phyloP scores from a whole-genome alignment of 1,140 invertebrate genomes.

The Drosophila nasuta region DNA sequence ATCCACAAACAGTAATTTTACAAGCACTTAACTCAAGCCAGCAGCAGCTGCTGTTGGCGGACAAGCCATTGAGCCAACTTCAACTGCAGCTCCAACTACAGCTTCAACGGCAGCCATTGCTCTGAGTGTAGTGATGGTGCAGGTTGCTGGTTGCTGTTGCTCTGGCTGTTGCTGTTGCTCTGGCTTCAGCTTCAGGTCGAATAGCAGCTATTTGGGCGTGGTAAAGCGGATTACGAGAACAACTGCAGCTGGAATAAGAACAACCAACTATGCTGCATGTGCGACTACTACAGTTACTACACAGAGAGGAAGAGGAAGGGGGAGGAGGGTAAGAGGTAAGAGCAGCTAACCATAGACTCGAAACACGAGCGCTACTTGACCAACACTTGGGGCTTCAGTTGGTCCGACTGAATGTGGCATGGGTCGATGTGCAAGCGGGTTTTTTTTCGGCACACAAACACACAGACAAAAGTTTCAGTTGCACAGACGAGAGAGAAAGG shows the following conservation, averaged over 20 bases:
- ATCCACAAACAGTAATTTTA: slow-evolving; percentile 78
- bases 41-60: slow-evolving; percentile 36
- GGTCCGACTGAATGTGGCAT: slow-evolving; percentile 28
- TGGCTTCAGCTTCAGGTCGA: slow-evolving; percentile 6
- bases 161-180: neutral
- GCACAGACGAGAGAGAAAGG: neutral
- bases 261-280: neutral
- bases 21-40: slow-evolving; percentile 68
- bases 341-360: slow-evolving; percentile 37
- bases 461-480: slow-evolving; percentile 13
- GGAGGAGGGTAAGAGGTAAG: neutral
- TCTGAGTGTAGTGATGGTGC: neutral
- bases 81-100: neutral
- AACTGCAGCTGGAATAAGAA: slow-evolving; percentile 27
- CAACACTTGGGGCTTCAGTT: slow-evolving; percentile 53
- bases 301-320: no score
- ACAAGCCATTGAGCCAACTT: slow-evolving; percentile 21
- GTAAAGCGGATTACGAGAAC: slow-evolving; percentile 72
- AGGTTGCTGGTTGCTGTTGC: no score
- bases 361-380: slow-evolving; percentile 49
- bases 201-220: slow-evolving; percentile 36
- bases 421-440: slow-evolving; percentile 56
- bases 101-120: slow-evolving; percentile 16
- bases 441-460: slow-evolving; percentile 49
- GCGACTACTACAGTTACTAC: slow-evolving; percentile 2